A percentile compares a stretch with the other conserved stretches of the same genome.
Evolutionary conservation across 2,113 vertebrate species (phyloP).

Genomic region (Brienomyrus brachyistius): DNA sequence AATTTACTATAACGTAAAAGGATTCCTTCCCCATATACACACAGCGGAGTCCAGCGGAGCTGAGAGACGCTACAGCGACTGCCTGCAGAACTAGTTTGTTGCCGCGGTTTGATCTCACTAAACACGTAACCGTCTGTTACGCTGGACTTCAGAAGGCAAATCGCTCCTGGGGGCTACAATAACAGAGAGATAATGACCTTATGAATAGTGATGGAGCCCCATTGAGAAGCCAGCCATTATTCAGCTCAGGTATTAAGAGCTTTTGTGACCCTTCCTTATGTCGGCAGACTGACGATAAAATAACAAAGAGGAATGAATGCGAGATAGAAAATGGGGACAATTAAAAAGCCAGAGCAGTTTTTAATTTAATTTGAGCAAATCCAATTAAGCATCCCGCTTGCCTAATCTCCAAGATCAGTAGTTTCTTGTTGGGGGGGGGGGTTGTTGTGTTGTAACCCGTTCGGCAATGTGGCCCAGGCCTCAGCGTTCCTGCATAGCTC

Average conservation of each 20-base stretch:
- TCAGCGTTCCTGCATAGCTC: neutral
- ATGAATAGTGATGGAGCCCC: neutral
- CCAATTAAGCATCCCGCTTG: neutral
- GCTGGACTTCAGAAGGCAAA: neutral
- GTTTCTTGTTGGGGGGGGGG: neutral
- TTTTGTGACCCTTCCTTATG: neutral
- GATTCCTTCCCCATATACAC: neutral
- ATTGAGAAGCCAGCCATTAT: neutral
- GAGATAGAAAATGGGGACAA: neutral
- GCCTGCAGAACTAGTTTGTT: neutral
- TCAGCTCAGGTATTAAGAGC: neutral
- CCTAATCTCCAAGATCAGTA: neutral
- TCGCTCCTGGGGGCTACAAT: neutral
- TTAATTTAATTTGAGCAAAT: conserved; percentile 7
- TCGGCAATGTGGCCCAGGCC: neutral
- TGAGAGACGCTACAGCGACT: neutral
- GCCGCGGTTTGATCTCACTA: neutral
- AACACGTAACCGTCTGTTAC: conserved; percentile 7
- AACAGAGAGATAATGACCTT: conserved; percentile 17
- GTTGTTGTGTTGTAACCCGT: neutral
- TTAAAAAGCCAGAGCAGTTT: neutral
- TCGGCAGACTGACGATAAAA: neutral
- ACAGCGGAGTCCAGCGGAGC: neutral
- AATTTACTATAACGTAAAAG: neutral
- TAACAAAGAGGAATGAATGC: neutral